A percentile compares a stretch with the other conserved stretches of the same genome.
Evolutionary conservation across 2,888 invertebrate species (phyloP).

Genomic region (Calliopum simillimum): DNA sequence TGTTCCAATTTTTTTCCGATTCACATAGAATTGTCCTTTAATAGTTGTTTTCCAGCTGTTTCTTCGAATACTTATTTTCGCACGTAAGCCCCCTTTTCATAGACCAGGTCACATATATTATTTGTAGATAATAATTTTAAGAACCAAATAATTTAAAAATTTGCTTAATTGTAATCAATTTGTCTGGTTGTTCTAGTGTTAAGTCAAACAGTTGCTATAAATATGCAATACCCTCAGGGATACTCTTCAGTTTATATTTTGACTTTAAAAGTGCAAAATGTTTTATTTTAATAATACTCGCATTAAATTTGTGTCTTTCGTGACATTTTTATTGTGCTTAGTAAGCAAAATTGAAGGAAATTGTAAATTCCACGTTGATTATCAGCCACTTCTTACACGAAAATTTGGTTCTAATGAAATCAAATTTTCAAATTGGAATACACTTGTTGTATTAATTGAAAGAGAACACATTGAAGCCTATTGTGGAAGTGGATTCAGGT

Average conservation of each 20-base stretch:
- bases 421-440: neutral
- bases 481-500: neutral
- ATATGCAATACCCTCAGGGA: too few species aligned
- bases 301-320: constrained; percentile 50
- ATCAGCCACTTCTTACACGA: neutral
- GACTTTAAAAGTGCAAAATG: constrained; percentile 29
- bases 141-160: too few species aligned
- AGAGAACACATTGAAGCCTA: neutral
- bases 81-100: too few species aligned
- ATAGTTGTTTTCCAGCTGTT: too few species aligned
- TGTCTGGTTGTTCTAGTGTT: too few species aligned
- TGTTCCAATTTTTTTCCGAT: too few species aligned
- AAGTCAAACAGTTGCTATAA: too few species aligned
- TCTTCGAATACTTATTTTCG: too few species aligned
- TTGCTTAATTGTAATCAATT: too few species aligned
- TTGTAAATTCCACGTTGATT: neutral
- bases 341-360: neutral
- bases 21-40: too few species aligned
- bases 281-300: constrained; percentile 39
- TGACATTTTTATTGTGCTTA: constrained; percentile 42
- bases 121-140: too few species aligned
- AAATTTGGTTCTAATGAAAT: constrained; percentile 18
- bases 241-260: constrained; percentile 39
- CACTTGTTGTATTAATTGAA: neutral
- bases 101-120: too few species aligned